phyloP scores from a whole-genome alignment of 92 coral and sea anemone genomes.

The Ricordea florida region DNA sequence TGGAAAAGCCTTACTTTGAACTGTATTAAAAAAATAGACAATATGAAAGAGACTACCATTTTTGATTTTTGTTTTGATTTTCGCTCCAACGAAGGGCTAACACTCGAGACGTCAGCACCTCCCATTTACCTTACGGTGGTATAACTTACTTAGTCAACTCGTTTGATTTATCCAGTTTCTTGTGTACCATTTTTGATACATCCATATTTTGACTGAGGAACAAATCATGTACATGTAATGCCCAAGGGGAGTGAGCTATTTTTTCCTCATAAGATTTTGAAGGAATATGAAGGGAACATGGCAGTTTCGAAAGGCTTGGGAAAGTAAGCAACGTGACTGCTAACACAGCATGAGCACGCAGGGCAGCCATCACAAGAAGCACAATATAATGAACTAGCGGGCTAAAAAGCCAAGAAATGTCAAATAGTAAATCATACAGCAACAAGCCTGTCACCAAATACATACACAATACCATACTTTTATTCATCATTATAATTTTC shows the following conservation, averaged over 20 bases:
- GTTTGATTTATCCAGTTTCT: too few species aligned
- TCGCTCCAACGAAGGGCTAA: too few species aligned
- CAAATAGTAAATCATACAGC: slow-evolving; percentile 1
- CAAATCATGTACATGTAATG: not conserved
- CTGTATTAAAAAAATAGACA: not conserved
- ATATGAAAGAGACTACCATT: not conserved
- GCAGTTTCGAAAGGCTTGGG: not conserved
- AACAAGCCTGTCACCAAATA: not conserved
- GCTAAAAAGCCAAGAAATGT: not conserved
- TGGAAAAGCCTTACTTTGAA: not conserved
- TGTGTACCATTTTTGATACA: not conserved
- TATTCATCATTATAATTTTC: not conserved
- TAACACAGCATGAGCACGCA: not conserved
- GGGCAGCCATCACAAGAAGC: not conserved
- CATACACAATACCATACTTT: not conserved
- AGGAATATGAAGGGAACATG: not conserved
- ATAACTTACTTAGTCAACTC: too few species aligned
- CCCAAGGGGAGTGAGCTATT: not conserved
- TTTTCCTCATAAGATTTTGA: not conserved
- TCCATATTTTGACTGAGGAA: not conserved
- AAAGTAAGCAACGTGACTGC: not conserved
- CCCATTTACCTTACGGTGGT: too few species aligned
- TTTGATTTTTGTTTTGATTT: too few species aligned
- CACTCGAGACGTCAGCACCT: too few species aligned
- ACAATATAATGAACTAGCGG: not conserved